Conservation (phyloP, 1,140 invertebrate genomes). For the Drosophila ohnishii region DNA sequence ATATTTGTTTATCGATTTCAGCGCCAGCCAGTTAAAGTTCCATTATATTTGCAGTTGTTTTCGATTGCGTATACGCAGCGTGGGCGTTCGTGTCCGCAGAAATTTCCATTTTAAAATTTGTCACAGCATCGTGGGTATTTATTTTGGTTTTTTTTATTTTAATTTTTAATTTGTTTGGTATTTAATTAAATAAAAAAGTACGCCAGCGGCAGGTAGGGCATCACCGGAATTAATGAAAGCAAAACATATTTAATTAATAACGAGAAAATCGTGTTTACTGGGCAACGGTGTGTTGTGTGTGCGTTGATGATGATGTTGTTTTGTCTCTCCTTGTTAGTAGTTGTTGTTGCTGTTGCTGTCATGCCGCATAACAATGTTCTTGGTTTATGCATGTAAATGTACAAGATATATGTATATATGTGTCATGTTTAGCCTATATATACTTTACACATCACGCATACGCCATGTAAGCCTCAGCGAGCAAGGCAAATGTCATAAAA, state of each 20-base stretch:
- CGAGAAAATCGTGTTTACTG: constrained; percentile 36
- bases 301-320: constrained; percentile 14
- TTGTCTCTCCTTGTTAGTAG: not conserved
- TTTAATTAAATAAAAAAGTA: constrained; percentile 66
- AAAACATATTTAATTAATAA: constrained; percentile 71
- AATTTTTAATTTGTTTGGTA: constrained; percentile 43
- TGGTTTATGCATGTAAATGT: constrained; percentile 28
- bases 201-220: constrained; percentile 13
- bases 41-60: not conserved
- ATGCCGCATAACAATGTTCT: constrained; percentile 58
- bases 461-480: constrained; percentile 42
- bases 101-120: constrained; percentile 14
- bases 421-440: constrained; percentile 60
- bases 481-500: constrained; percentile 36
- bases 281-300: not conserved
- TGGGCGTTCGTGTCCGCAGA: constrained; percentile 6
- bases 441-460: constrained; percentile 61
- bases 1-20: constrained; percentile 29
- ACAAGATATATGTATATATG: constrained; percentile 10
- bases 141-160: constrained; percentile 13
- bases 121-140: constrained; percentile 11
- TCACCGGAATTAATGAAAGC: constrained; percentile 47
- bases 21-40: not conserved
- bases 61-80: constrained; percentile 29
- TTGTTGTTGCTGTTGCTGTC: constrained; percentile 37